phyloP scores from a whole-genome alignment of 2,888 invertebrate genomes.

The Limenitis camilla region DNA sequence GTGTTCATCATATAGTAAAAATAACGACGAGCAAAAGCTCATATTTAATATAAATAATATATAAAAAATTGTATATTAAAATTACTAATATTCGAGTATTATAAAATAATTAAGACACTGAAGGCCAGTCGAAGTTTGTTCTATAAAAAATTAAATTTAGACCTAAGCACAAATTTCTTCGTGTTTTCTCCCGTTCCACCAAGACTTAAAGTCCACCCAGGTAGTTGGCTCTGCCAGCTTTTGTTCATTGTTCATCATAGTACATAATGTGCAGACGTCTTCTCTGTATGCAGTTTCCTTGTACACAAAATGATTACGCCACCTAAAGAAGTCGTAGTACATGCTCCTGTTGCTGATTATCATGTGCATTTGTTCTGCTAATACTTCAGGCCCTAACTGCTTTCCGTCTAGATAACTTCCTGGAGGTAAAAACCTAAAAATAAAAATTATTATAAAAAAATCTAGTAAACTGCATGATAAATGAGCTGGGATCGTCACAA shows the following conservation, averaged over 20 bases:
- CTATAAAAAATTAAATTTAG: no score
- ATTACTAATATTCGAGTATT: no score
- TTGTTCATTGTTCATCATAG: slow-evolving; percentile 23
- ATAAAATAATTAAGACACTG: no score
- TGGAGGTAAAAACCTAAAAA: slow-evolving; percentile 33
- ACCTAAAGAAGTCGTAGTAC: slow-evolving; percentile 33
- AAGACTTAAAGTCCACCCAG: slow-evolving; percentile 22
- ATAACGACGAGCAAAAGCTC: no score
- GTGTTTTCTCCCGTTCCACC: slow-evolving; percentile 25
- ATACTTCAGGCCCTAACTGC: slow-evolving; percentile 24
- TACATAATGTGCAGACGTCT: slow-evolving; percentile 28
- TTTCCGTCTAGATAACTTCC: slow-evolving; percentile 33
- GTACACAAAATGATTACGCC: slow-evolving; percentile 32
- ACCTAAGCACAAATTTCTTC: slow-evolving; percentile 9
- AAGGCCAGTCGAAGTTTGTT: no score
- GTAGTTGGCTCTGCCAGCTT: no score
- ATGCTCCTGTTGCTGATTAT: slow-evolving; percentile 23
- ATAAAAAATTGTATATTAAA: no score
- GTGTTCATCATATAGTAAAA: no score
- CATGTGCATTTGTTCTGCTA: slow-evolving; percentile 28
- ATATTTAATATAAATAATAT: no score
- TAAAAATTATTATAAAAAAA: no score
- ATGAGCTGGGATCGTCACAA: no score
- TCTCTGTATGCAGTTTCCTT: slow-evolving; percentile 16
- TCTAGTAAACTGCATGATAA: no score